Evolutionary conservation across 2,888 invertebrate genomes (phyloP).

Genomic region (Nycteola revayana): DNA sequence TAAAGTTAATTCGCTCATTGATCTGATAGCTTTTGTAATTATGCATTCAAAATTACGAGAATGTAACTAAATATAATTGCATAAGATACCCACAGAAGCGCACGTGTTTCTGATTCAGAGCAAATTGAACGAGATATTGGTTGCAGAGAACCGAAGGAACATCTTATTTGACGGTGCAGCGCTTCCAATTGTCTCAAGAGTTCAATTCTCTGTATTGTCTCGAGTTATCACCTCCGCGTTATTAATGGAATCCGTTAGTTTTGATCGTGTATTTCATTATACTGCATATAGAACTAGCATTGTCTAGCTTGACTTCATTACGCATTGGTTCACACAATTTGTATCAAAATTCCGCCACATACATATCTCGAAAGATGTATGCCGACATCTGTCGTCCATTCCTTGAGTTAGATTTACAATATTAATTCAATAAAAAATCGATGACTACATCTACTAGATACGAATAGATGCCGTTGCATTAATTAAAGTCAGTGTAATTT

Average conservation of each 20-base stretch:
- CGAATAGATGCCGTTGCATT: too few relatives aligned
- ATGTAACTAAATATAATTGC: constrained; percentile 42
- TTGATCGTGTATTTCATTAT: background rate
- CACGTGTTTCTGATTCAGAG: constrained; percentile 67
- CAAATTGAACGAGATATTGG: constrained; percentile 76
- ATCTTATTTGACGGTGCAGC: constrained; percentile 75
- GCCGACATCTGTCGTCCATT: too few relatives aligned
- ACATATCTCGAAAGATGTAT: too few relatives aligned
- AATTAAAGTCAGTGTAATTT: constrained; percentile 1
- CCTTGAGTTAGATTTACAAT: too few relatives aligned
- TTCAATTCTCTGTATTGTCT: constrained; percentile 53
- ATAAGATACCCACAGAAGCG: constrained; percentile 34
- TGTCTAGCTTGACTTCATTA: too few relatives aligned
- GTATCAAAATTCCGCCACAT: too few relatives aligned
- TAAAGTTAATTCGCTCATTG: constrained; percentile 35
- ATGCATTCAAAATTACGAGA: constrained; percentile 43
- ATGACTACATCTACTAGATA: too few relatives aligned
- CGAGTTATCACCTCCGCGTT: constrained; percentile 44
- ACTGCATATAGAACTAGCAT: background rate
- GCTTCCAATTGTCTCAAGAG: constrained; percentile 69
- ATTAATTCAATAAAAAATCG: too few relatives aligned
- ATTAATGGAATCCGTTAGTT: constrained; percentile 42
- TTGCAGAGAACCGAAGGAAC: constrained; percentile 52
- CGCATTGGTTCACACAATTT: too few relatives aligned
- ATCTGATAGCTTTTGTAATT: constrained; percentile 52